Evolutionary conservation across 2,797 vertebrate species (phyloP).

Genomic region (Phataginus tetradactyla): DNA sequence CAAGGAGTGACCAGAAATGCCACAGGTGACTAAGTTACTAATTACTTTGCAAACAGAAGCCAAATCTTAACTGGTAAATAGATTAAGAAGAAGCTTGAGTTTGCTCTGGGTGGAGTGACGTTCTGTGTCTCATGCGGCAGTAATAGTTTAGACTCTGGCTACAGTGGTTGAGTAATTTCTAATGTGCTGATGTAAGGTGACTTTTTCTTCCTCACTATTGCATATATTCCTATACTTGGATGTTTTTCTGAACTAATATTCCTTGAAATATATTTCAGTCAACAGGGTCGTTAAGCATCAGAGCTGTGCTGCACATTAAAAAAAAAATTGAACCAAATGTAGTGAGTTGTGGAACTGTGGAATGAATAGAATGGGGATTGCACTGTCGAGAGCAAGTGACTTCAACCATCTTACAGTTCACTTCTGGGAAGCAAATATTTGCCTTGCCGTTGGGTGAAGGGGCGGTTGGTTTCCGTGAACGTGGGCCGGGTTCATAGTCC

Average conservation of each 20-base stretch:
- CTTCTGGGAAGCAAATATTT: neutral
- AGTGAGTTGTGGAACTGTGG: neutral
- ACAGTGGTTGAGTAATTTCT: neutral
- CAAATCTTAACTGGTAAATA: slow-evolving; percentile 49
- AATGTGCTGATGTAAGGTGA: rapidly evolving
- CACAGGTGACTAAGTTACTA: slow-evolving; percentile 74
- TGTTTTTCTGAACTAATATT: neutral
- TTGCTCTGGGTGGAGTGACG: neutral
- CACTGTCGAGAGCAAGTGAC: no score
- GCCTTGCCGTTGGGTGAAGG: neutral
- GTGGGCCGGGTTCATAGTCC: rapidly evolving
- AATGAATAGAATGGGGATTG: neutral
- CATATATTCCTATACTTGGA: neutral
- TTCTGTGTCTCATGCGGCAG: neutral
- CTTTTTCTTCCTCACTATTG: neutral
- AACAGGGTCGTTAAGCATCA: neutral
- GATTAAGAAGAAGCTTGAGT: slow-evolving; percentile 64
- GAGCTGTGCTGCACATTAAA: neutral
- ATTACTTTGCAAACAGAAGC: slow-evolving; percentile 67
- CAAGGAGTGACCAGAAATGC: slow-evolving; percentile 54
- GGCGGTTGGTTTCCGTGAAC: neutral
- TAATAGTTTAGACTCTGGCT: neutral
- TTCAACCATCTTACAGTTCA: neutral
- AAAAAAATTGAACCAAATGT: neutral
- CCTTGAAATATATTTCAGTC: neutral